Evolutionary conservation across 2,113 vertebrate species (phyloP), one percentile per base, ranked within the genome.

Genomic region (Empidonax alnorum): DNA sequence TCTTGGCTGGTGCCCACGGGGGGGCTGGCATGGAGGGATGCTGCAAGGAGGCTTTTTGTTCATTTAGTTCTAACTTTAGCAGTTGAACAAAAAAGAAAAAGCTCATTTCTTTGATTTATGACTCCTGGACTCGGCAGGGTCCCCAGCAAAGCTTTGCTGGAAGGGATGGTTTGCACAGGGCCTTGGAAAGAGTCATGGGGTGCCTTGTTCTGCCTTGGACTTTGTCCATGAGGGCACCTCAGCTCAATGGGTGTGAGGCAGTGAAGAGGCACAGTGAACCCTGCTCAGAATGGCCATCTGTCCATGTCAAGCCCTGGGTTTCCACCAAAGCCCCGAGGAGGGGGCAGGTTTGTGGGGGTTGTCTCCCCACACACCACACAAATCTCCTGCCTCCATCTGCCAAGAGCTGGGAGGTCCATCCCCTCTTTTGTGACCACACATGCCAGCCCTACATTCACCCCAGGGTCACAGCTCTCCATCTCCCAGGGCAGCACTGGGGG

Each of bases 381-480:
- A 33, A n/a, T 12, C 22, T 50, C 25, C 69, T 68, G 47, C 31
- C 63, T 27, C 78, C 37, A 4, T 28, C 72, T 50, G 24, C 82
- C 55, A 19, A 25, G 66, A 58, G 20, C 77, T 58, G 73, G 30
- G 3, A 3, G n/a, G 23, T 25, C 30, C 65, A 33, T 55, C 28
- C 41, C 56, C 4, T 0, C 5, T 4, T 9, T 55, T 10, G 3
- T 17, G 20, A 20, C 15, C 44, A 18, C 30, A 1, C 1, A 4
- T 8, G 39, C 33, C 72, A 74, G 72, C 14, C 37, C 33, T 2
- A 2, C 20, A 12, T 3, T 22, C 35, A 39, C 35, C 22, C 22
- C 6, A 0, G 1, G 10, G n/a, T 6, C 69, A 35, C 41, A 74
- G 37, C 46, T 62, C 49, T 27, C 46, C 41, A 23, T 8, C 24